A percentile compares a stretch with the other conserved stretches of the same genome.
Conservation (phyloP, 2,113 vertebrate species). For the Leucoraja erinaceus region DNA sequence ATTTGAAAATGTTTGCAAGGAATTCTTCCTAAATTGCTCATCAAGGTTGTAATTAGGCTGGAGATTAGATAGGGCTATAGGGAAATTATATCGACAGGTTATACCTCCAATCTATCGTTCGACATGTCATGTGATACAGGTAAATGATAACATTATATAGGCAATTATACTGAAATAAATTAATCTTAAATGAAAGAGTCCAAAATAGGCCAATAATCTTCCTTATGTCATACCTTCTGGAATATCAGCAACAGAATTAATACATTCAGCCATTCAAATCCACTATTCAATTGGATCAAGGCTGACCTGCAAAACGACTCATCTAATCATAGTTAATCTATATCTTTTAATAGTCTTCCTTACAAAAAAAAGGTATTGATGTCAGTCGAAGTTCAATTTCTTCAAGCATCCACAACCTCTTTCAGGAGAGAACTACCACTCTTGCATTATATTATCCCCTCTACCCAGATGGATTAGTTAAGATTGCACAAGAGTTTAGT, state of each 20-base stretch:
- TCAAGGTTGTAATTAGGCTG: neutral
- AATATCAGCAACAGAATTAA: neutral
- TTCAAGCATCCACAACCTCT: neutral
- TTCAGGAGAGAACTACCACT: neutral
- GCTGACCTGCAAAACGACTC: neutral
- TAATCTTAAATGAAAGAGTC: neutral
- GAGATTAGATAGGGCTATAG: neutral
- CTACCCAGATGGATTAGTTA: no score
- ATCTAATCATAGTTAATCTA: neutral
- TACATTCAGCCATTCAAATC: neutral
- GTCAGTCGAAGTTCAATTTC: neutral
- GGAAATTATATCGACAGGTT: neutral
- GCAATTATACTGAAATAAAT: neutral
- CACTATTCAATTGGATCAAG: neutral
- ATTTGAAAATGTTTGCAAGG: constrained; percentile 18
- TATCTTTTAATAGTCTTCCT: neutral
- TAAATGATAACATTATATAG: neutral
- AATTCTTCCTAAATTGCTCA: neutral
- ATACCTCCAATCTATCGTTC: neutral
- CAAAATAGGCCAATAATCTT: neutral
- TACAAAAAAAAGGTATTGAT: neutral
- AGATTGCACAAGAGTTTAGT: no score
- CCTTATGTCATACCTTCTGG: neutral
- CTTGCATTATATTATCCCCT: no score
- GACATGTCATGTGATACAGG: neutral